These are phyloP conservation scores for Kryphioiulus occultus DNA, from an alignment of 2,888 invertebrate species.

Conservation along the genomic window DNA sequence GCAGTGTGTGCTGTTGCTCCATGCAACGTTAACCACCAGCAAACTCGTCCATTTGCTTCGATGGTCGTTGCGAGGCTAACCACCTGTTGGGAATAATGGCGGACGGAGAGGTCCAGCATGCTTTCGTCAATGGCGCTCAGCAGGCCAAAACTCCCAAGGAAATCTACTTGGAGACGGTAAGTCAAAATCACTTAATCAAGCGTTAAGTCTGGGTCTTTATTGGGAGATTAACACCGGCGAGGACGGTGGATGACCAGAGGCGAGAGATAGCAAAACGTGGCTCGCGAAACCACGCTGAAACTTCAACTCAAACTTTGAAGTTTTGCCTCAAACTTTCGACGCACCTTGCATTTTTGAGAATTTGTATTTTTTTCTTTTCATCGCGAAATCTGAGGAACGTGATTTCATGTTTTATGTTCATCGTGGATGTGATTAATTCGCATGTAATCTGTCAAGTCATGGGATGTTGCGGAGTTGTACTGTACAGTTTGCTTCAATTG, in stretches of 20 bases:
- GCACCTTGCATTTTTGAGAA: not conserved
- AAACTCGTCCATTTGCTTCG: not conserved
- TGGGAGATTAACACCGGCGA: not conserved
- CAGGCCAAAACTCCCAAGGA: not conserved
- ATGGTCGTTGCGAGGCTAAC: slow-evolving; percentile 25
- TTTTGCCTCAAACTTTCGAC: not conserved
- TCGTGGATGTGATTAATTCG: no score
- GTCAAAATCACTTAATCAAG: not conserved
- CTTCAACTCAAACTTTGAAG: not conserved
- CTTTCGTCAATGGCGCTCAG: not conserved
- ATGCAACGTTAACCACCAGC: not conserved
- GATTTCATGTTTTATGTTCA: no score
- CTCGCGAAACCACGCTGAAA: no score
- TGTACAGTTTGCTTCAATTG: no score
- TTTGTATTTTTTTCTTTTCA: no score
- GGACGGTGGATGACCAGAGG: not conserved
- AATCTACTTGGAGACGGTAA: slow-evolving; percentile 45
- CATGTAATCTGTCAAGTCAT: no score
- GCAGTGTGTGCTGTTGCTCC: not conserved
- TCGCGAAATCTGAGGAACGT: no score
- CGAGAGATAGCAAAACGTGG: not conserved
- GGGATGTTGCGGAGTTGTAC: no score
- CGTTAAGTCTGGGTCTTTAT: not conserved
- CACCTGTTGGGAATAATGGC: slow-evolving; percentile 42
- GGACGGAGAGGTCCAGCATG: slow-evolving; percentile 28